Base-by-base conservation (phyloP, 2,113 vertebrate genomes). In the Colius striatus region DNA sequence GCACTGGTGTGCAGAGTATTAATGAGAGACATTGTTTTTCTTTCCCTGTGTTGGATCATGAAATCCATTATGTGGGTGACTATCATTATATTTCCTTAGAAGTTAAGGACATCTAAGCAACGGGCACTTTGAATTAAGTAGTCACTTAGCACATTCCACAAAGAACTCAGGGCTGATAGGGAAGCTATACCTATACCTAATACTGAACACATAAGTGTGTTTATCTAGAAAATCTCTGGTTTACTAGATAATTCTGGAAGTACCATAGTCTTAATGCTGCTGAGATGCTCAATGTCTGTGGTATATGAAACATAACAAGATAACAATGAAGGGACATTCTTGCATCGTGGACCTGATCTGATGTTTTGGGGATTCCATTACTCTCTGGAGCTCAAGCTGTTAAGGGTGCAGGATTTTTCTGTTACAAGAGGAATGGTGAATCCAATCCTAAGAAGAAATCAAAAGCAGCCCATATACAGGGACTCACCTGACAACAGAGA, bases 121-220 rank as follows among this genome's bases (percentile, higher is more conserved):
- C 57, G 12, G 58, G 11, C 22, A 50, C 54, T 66, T 53, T 53
- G 48, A 77, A 65, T 20, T 13, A 21, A 25, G 43, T 8, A 50
- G 29, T 51, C 61, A 47, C 26, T 47, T 54, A 50, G 36, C 3
- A 32, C 1, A 2, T 16, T 63, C 23, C 30, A 47, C 68, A 45
- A 72, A 51, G 65, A 54, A 4, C 19, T 13, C 0, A 0, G 7
- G 23, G 30, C 6, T 65, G 25, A 6, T 43, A 25, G 6, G 36
- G 16, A 6, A 57, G 41, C 20, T 62, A 17, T 60, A 14, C 21
- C 25, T 73, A 29, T 34, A 18, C 6, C 54, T 13, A 17, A 23
- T 50, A 41, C 5, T 47, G 50, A 36, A 41, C 45, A 32, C 2
- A 0, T 20, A 29, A 10, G 7, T 63, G 13, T 23, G 77, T 71